Evolutionary conservation across 2,888 invertebrate species (phyloP).

Genomic region (Acanthopleura granulata): DNA sequence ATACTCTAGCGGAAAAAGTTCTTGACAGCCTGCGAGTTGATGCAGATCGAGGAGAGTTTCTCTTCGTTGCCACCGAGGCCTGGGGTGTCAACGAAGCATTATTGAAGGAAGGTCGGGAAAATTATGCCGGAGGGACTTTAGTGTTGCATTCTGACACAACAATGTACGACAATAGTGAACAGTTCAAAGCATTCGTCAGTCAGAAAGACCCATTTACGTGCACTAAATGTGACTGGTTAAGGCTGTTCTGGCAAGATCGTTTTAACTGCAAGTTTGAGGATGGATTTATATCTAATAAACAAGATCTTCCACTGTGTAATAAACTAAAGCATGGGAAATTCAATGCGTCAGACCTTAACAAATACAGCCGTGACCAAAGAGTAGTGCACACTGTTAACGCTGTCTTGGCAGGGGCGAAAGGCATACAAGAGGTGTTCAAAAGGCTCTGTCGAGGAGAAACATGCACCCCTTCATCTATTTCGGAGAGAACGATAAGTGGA

Average conservation of each 20-base stretch:
- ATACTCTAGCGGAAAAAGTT: constrained; percentile 40
- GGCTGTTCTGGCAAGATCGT: constrained; percentile 52
- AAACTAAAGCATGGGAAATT: constrained; percentile 19
- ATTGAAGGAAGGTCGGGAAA: constrained; percentile 35
- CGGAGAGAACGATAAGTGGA: constrained; percentile 16
- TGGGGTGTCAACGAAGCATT: constrained; percentile 49
- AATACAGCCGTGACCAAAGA: constrained; percentile 43
- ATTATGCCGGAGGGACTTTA: constrained; percentile 32
- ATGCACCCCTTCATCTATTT: constrained; percentile 41
- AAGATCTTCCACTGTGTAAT: neutral
- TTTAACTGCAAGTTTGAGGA: constrained; percentile 50
- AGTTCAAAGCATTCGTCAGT: constrained; percentile 28
- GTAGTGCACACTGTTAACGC: constrained; percentile 53
- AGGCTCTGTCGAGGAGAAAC: constrained; percentile 38
- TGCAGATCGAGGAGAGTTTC: constrained; percentile 34
- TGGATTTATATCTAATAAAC: constrained; percentile 34
- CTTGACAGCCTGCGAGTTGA: constrained; percentile 35
- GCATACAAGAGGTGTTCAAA: constrained; percentile 38
- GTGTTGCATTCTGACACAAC: neutral
- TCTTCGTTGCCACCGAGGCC: constrained; percentile 56
- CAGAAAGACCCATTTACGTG: constrained; percentile 33
- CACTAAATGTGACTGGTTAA: constrained; percentile 52
- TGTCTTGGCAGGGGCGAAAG: constrained; percentile 48
- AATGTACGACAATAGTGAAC: constrained; percentile 15
- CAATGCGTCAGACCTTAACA: constrained; percentile 26